Base-by-base conservation (phyloP, 2,113 vertebrate genomes). In the Menura novaehollandiae region DNA sequence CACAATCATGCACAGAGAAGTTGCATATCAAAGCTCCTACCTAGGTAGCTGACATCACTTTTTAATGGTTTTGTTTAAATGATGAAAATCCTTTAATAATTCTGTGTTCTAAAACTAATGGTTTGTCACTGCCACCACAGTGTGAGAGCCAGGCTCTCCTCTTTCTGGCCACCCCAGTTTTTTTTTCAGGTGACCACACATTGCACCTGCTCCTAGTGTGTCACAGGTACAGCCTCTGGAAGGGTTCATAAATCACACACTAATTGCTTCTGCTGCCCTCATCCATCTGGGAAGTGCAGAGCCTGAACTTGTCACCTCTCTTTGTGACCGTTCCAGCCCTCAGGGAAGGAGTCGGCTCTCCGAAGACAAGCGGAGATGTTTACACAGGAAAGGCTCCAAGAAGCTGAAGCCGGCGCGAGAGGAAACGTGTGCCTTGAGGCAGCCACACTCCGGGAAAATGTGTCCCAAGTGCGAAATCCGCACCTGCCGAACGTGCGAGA, bases 401-500 rank as follows among this genome's bases (percentile, higher is more conserved):
- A 82, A 94, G 68, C 53, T 77, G 59, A 93, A 91, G 78, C 55
- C 76, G 27, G 68, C 30, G 0, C 75, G 7, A 68, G 93, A 96
- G 30, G 96, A 97, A 69, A 5, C 21, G 4, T 91, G 93, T 28
- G 90, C 95, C 5, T 55, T 91, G 71, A 46, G 62, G 88, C 85
- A 94, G 74, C 94, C 32, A 0, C 93, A 33, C 30, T 80, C 95
- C 1, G 95, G 96, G 64, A 58, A 39, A 66, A 98, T 97, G 97
- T 98, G 98, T n/a, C 96, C 97, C 0, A 88, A 92, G 79, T 98
- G 98, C 4, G 97, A 97, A 88, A 96, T 98, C 69, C 73, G 88
- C 11, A 8, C 68, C 33, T 98, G 98, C 79, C 63, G 41, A 8
- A 93, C 88, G 27, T 98, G 98, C 14, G 95, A 97, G 35, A 97